These are phyloP conservation scores for Micromussa lordhowensis DNA, from an alignment of 92 coral and sea anemone species.

Conservation along the genomic window DNA sequence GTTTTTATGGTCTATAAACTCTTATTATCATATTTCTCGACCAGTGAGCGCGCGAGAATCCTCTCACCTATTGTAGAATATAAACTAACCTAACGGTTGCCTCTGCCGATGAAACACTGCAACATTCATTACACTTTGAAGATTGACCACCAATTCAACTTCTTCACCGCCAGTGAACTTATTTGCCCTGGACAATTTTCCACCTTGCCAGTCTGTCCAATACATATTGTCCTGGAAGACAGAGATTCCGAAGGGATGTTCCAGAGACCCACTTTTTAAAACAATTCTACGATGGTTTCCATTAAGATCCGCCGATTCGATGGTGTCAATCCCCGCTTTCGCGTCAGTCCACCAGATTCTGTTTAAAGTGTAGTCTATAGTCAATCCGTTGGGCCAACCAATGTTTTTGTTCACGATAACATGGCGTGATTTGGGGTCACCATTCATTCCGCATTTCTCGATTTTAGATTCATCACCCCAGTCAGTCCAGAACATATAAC, in stretches of 20 bases:
- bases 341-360: constrained; percentile 87
- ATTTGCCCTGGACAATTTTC: constrained; percentile 60
- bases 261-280: constrained; percentile 11
- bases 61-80: neutral
- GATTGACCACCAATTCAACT: constrained; percentile 21
- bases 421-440: constrained; percentile 56
- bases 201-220: constrained; percentile 75
- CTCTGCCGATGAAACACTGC: constrained; percentile 64
- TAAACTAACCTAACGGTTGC: constrained; percentile 66
- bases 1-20: no score
- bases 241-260: constrained; percentile 70
- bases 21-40: no score
- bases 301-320: constrained; percentile 66
- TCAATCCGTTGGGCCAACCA: constrained; percentile 78
- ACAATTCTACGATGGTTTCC: constrained; percentile 63
- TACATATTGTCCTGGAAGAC: constrained; percentile 68
- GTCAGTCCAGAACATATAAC: constrained; percentile 85
- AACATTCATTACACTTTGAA: constrained; percentile 51
- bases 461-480: constrained; percentile 76
- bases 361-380: constrained; percentile 70
- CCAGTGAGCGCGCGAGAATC: no score
- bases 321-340: constrained; percentile 40
- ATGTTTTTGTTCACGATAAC: constrained; percentile 47
- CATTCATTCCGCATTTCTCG: constrained; percentile 83
- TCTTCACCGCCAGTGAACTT: constrained; percentile 64